phyloP scores from a whole-genome alignment of 2,888 invertebrate species.

The Drosophila subquinaria region DNA sequence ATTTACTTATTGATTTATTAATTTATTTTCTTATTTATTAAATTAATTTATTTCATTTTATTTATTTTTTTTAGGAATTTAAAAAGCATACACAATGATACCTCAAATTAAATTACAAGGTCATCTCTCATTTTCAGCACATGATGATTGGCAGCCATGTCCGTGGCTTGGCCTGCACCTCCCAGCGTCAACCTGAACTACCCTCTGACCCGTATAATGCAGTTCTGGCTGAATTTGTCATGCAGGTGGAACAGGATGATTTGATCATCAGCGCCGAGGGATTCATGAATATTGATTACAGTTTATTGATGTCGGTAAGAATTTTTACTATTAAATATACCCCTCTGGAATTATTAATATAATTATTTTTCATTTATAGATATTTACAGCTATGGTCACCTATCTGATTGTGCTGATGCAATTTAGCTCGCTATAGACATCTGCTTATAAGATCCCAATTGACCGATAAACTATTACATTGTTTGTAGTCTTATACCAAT shows the following conservation, averaged over 20 bases:
- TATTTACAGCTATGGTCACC: conserved; percentile 71
- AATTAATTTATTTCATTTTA: no score
- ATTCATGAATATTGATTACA: conserved; percentile 73
- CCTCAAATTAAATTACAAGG: no score
- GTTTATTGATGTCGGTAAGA: conserved; percentile 73
- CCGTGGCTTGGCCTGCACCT: conserved; percentile 54
- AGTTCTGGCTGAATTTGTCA: conserved; percentile 67
- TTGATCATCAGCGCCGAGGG: conserved; percentile 68
- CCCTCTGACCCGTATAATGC: conserved; percentile 57
- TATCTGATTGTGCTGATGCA: conserved; percentile 79
- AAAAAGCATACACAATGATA: no score
- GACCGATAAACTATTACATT: conserved; percentile 21
- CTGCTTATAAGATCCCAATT: not conserved
- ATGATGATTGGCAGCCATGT: conserved; percentile 57
- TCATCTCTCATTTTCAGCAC: conserved; percentile 42
- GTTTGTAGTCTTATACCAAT: not conserved
- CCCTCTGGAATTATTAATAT: not conserved
- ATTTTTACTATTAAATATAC: not conserved
- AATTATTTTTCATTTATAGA: conserved; percentile 43
- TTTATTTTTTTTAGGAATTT: no score
- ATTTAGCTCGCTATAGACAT: conserved; percentile 61
- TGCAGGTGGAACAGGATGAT: conserved; percentile 75
- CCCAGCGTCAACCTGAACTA: conserved; percentile 23
- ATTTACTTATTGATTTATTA: no score
- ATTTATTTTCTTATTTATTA: no score